Base-by-base conservation (phyloP, 2,113 vertebrate species). In the Actenoides hombroni region DNA sequence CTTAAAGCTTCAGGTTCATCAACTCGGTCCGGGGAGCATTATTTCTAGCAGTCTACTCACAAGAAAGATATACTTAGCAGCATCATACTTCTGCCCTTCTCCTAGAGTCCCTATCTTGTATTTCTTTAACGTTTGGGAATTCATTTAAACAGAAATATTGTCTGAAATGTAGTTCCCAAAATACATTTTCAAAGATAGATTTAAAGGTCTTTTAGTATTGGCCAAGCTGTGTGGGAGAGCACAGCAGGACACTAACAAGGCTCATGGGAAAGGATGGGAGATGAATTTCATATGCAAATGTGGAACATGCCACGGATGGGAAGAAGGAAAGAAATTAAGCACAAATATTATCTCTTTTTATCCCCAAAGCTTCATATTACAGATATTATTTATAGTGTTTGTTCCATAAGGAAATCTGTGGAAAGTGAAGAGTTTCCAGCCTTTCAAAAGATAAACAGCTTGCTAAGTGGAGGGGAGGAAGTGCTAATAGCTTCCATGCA, bases 221-320 rank as follows among this genome's bases (percentile, higher is more conserved):
- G 65, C 79, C 74, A 94, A 90, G 88, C 39, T 92, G 82, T 74
- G 94, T 87, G 65, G 92, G 82, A 87, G n/a, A 29, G 77, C 63
- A 80, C 84, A 92, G 75, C 51, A 93, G 83, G 91, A 90, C 81
- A 74, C 39, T 57, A 70, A 61, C 65, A 76, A 79, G 65, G 70
- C 91, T 90, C 88, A 77, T 59, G 78, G 91, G 83, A 92, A 92
- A 79, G 83, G 70, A 82, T 44, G 51, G 79, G 75, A 79, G 67
- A 92, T 63, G 8, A 92, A 86, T 70, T 93, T 85, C 46, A 25
- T 67, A 85, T 79, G 86, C 59, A 93, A 85, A 92, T 60, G 48
- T 48, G 35, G 42, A 95, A 93, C 74, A 87, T 7, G 59, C 76
- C 29, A 39, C 10, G 44, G 91, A 80, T 44, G 48, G 68, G 57